These are phyloP conservation scores for Osedax frankpressi DNA, from an alignment of 2,888 invertebrate genomes.

Conservation along the genomic window DNA sequence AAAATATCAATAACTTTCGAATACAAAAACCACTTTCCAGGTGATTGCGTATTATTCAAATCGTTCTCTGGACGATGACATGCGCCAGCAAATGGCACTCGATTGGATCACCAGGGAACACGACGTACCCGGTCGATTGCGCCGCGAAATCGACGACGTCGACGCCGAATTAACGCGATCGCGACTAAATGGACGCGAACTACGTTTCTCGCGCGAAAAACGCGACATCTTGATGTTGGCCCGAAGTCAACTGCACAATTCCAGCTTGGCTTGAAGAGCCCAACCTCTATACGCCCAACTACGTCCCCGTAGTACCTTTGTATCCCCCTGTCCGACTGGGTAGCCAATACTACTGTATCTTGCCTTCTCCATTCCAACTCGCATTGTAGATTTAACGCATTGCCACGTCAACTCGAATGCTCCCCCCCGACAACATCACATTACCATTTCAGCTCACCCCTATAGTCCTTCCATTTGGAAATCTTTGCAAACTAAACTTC, in stretches of 20 bases:
- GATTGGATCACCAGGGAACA: slow-evolving; percentile 74
- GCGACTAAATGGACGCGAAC: slow-evolving; percentile 72
- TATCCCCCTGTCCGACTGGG: not conserved
- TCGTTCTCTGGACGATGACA: slow-evolving; percentile 79
- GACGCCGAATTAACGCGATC: slow-evolving; percentile 75
- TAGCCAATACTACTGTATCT: not conserved
- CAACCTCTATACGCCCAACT: not conserved
- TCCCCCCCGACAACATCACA: no score
- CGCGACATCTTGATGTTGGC: slow-evolving; percentile 82
- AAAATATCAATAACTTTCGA: no score
- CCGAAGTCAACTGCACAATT: not conserved
- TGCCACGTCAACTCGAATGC: no score
- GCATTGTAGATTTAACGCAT: no score
- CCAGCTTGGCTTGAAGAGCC: not conserved
- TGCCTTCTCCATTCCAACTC: no score
- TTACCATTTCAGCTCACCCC: no score
- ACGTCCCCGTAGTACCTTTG: not conserved
- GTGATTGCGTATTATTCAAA: slow-evolving; percentile 79
- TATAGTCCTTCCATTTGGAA: no score
- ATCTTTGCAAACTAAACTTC: no score
- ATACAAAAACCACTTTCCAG: no score
- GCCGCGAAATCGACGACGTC: slow-evolving; percentile 67
- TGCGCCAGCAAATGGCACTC: slow-evolving; percentile 80
- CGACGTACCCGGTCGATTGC: slow-evolving; percentile 59
- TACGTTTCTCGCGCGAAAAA: slow-evolving; percentile 87